Percentiles rank a stretch among this genome's conserved stretches.
phyloP scores from a whole-genome alignment of 2,888 invertebrate genomes.

The Emmelina monodactyla region DNA sequence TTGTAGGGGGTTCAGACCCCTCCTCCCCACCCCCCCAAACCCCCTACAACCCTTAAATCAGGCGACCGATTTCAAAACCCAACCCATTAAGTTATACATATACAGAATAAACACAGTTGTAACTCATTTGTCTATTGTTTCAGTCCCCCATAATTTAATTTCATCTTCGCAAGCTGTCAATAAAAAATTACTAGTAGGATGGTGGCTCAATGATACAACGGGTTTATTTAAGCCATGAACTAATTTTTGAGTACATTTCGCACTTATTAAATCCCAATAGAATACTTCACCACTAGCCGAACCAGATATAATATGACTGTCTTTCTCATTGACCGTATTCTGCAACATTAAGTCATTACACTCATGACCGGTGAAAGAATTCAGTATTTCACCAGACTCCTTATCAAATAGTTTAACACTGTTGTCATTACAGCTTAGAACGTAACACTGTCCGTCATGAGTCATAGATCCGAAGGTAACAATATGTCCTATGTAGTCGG shows the following conservation, averaged over 20 bases:
- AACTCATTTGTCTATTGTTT: too few species aligned
- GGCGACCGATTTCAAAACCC: too few species aligned
- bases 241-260: conserved; percentile 48
- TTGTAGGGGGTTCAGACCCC: too few species aligned
- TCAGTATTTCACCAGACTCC: conserved; percentile 50
- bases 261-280: conserved; percentile 90
- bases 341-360: conserved; percentile 87
- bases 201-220: conserved; percentile 81
- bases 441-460: conserved; percentile 90
- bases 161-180: conserved; percentile 78
- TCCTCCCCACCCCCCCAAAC: too few species aligned
- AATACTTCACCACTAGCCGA: conserved; percentile 87
- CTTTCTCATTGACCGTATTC: conserved; percentile 83
- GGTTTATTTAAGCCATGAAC: conserved; percentile 65
- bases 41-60: too few species aligned
- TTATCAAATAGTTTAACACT: conserved; percentile 89
- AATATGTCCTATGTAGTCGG: conserved; percentile 87
- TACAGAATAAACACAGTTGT: too few species aligned
- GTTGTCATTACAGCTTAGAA: conserved; percentile 86
- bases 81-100: too few species aligned
- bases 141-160: conserved; percentile 73
- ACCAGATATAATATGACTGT: conserved; percentile 88
- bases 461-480: conserved; percentile 87
- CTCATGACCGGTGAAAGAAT: conserved; percentile 82
- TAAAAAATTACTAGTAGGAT: conserved; percentile 77